Base-by-base conservation (phyloP, 2,113 vertebrate genomes). In the Osmerus eperlanus region DNA sequence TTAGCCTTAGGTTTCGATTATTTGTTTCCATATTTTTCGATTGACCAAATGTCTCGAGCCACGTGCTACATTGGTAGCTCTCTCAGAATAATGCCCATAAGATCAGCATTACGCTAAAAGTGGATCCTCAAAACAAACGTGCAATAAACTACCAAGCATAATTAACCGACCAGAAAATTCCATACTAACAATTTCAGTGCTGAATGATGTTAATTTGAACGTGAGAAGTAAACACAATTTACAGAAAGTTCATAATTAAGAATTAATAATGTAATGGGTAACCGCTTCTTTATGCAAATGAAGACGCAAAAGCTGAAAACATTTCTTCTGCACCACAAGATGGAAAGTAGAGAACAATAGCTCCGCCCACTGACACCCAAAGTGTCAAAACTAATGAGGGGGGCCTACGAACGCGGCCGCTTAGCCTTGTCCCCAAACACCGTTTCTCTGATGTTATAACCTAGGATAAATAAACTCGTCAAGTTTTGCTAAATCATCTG, bases 351-450 rank as follows among this genome's bases (percentile, higher is more conserved):
- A 56, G 67, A 79, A 74, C 32, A 56, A 6, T 68, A 5, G 25
- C 55, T 12, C 70, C 74, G 19, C 61, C 78, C 66, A 69, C 63
- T 72, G 60, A 78, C 75, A 72, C 75, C 75, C 53, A 74, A 68
- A 71, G 79, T 66, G 75, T 36, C 64, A 73, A 67, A 15, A 72
- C 76, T 67, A 36, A 81, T 76, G 68, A 65, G 65, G 21, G 32
- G 32, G 32, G 32, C 21, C 21, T 21, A 21, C 21, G 32, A 36
- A 4, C 32, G 4, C 32, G 4, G 4, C 32, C 32, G 32, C 32
- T 28, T 28, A 36, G 32, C 32, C 4, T 36, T 7, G 32, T 7
- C 32, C 32, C 32, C 32, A 7, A 36, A 7, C 4, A 36, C 32
- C 32, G 32, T 36, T 36, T 36, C 32, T 36, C 7, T 36, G 32